Base-by-base conservation (phyloP, 2,797 vertebrate genomes). In the Benthosema pterotum region DNA sequence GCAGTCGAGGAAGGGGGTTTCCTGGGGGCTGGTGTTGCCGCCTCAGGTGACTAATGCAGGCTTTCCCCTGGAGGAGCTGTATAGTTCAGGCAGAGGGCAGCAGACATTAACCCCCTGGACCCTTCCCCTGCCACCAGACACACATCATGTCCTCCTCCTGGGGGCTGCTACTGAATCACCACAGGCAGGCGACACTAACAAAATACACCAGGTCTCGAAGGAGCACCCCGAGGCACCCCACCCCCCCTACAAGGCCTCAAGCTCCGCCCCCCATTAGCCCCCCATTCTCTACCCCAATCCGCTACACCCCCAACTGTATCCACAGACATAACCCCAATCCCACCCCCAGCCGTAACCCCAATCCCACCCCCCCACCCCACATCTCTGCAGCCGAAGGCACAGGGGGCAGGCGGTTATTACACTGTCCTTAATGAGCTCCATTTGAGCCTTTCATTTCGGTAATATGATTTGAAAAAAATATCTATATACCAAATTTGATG, bases 181-280 rank as follows among this genome's bases (percentile, higher is more conserved):
- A 77, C 82, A 78, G 18, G 22, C 78, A 79, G 82, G 82, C 83
- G 71, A 53, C 56, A 13, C 75, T 82, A 84, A 86, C 85, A 87
- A n/a, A 89, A 89, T 77, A 77, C 58, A 75, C 52, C 57, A 60
- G 60, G 14, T 87, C 87, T 83, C 86, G 1, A 57, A 69, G 81
- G 85, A 88, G 71, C 57, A 70, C 42, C 45, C 32, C 7, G 32
- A 62, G 76, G 58, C 59, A 72, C 70, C 69, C 47, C 52, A 46
- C 65, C 58, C 65, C 14, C 76, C 51, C 65, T 75, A 83, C 81
- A 74, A 79, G 65, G 75, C 71, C 49, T 54, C 60, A 80, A 71
- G 78, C 78, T 25, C 42, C 16, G 55, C 56, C 60, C 22, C 14
- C 12, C 19, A 18, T 32, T n/a, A 38, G 32, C 1, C 32, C 32